A percentile compares a stretch with the other conserved stretches of the same genome.
Conservation (phyloP, 2,888 invertebrate species). For the Liposcelis brunnea region DNA sequence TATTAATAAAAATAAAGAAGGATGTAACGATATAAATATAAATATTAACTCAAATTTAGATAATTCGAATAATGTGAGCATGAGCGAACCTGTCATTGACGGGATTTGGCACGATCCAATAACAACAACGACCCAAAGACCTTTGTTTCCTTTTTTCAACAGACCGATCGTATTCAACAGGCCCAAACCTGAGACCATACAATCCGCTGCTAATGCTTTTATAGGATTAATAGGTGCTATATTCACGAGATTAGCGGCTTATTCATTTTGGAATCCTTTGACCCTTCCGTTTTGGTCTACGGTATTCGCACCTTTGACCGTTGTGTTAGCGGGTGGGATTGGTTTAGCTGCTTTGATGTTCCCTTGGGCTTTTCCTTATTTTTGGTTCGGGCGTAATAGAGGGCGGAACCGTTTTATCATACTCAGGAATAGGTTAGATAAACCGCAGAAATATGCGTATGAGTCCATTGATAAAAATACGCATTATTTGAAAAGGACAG, state of each 20-base stretch:
- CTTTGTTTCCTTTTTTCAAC: too few relatives aligned
- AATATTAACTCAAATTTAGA: conserved; percentile 1
- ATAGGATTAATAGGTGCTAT: neutral
- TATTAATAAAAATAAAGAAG: neutral
- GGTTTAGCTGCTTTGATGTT: conserved; percentile 42
- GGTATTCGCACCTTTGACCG: conserved; percentile 41
- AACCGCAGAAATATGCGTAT: neutral
- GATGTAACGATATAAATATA: conserved; percentile 4
- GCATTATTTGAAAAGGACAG: conserved; percentile 1
- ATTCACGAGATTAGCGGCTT: neutral
- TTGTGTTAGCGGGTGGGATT: conserved; percentile 42
- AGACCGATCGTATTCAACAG: too few relatives aligned
- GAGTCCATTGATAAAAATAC: neutral
- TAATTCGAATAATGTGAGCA: neutral
- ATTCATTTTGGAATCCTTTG: conserved; percentile 35
- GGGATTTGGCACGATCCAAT: neutral
- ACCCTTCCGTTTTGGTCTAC: conserved; percentile 40
- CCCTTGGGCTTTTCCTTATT: conserved; percentile 42
- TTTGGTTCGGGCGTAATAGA: conserved; percentile 20
- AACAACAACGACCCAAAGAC: neutral
- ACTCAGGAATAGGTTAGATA: neutral
- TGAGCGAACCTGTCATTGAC: neutral
- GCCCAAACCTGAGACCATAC: neutral
- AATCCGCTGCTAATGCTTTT: neutral
- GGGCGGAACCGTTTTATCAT: conserved; percentile 1